Evolutionary conservation across 2,113 vertebrate genomes (phyloP).

Genomic region (Cryptotis parvus): DNA sequence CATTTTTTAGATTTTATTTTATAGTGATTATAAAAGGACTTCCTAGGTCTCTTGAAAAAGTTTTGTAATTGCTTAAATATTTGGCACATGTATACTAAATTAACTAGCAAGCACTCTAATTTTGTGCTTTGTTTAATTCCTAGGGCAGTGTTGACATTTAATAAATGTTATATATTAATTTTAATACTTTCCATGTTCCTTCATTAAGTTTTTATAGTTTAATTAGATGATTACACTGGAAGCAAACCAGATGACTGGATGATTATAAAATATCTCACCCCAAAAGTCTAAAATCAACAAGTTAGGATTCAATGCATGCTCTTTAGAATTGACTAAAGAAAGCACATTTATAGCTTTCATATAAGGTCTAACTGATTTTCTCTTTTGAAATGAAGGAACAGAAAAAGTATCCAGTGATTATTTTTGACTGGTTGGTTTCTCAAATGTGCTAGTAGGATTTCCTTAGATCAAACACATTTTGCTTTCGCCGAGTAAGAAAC

Average conservation of each 20-base stretch:
- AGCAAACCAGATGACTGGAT: constrained; percentile 61
- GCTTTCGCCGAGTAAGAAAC: constrained; percentile 19
- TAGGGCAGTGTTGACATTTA: constrained; percentile 53
- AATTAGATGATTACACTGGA: constrained; percentile 79
- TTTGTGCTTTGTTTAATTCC: constrained; percentile 67
- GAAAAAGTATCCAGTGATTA: constrained; percentile 63
- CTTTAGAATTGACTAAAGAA: constrained; percentile 74
- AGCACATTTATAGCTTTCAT: constrained; percentile 67
- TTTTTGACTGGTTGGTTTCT: constrained; percentile 64
- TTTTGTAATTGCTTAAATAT: constrained; percentile 49
- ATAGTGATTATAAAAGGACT: constrained; percentile 57
- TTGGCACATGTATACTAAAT: constrained; percentile 32
- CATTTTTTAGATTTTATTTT: constrained; percentile 27
- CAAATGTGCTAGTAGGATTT: constrained; percentile 68
- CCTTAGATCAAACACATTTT: constrained; percentile 60
- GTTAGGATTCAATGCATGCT: constrained; percentile 62
- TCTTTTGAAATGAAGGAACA: constrained; percentile 59
- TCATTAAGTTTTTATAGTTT: constrained; percentile 73
- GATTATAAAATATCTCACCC: constrained; percentile 72
- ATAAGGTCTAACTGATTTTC: constrained; percentile 78
- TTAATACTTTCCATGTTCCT: constrained; percentile 76
- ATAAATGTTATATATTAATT: constrained; percentile 70
- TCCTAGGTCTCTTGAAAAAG: not conserved
- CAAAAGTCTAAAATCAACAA: constrained; percentile 63
- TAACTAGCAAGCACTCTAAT: constrained; percentile 58